Base-by-base conservation (phyloP, 2,113 vertebrate species). In the Plecturocebus donacophilus region DNA sequence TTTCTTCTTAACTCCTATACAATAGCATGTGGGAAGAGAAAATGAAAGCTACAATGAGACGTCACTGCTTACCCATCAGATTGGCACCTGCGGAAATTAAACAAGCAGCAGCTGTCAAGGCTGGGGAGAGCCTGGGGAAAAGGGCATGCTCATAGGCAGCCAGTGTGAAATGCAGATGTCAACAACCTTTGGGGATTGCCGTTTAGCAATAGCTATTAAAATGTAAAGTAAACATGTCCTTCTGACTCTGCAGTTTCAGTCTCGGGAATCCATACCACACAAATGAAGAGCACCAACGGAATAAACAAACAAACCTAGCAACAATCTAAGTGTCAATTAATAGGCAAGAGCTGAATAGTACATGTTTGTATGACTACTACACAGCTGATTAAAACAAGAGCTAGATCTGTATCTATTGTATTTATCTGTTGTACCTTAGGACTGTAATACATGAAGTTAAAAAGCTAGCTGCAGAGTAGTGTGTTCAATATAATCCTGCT, bases 191-290 rank as follows among this genome's bases (percentile, higher is more conserved):
- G 75, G 70, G 12, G 27, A 30, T 76, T 42, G 40, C 27, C 86
- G 35, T 30, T 80, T 77, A 52, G 66, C 56, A 73, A 30, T 11
- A 73, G 27, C 42, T 68, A 11, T 54, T 68, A 90, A 87, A 68
- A 70, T 91, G 25, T 61, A 79, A 52, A 70, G 56, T 81, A 81
- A 97, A 76, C 32, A 4, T 45, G 68, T 12, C 42, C 61, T 94
- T 70, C 42, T 77, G 77, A 94, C 6, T 10, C 17, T 82, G 68
- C 12, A 83, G 9, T 32, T 90, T 25, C 52, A 49, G 21, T 11
- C 70, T 77, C 0, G 0, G 58, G 30, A 83, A 66, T 25, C 42
- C 38, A 54, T 9, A 49, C n/a, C 27, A 47, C 68, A 25, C 42
- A 77, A 64, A 13, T 61, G 58, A n/a, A 81, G 71, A 95, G 58